A percentile compares a stretch with the other conserved stretches of the same genome.
Evolutionary conservation across 1,140 invertebrate species (phyloP).

Genomic region (Tetramorium simillimum): DNA sequence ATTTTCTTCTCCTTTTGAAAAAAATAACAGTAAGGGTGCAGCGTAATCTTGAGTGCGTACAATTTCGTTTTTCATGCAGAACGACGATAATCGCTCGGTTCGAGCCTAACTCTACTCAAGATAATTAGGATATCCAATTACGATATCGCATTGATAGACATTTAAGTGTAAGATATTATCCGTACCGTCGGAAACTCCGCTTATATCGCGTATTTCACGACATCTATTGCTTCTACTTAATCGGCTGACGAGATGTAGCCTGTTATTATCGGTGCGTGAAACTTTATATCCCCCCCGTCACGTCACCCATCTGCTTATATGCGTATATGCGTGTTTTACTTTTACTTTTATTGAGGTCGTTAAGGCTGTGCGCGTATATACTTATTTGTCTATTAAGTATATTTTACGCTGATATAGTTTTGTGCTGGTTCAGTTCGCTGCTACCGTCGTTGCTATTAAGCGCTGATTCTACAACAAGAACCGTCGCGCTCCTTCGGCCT

Average conservation of each 20-base stretch:
- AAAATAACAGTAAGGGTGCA: conserved; percentile 60
- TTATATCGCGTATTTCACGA: conserved; percentile 10
- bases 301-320: conserved; percentile 35
- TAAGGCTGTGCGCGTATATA: conserved; percentile 67
- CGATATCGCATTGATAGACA: conserved; percentile 65
- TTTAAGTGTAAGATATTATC: conserved; percentile 67
- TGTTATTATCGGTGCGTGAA: conserved; percentile 46
- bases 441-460: conserved; percentile 62
- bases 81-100: conserved; percentile 69
- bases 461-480: conserved; percentile 16
- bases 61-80: conserved; percentile 74
- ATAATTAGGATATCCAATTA: conserved; percentile 64
- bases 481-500: not conserved
- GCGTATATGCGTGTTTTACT: conserved; percentile 16
- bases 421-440: conserved; percentile 57
- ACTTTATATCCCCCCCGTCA: not conserved
- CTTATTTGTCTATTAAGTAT: conserved; percentile 63
- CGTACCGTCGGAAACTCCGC: conserved; percentile 41
- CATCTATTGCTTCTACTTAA: conserved; percentile 49
- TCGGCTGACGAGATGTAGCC: conserved; percentile 26
- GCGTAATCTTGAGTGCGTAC: conserved; percentile 74
- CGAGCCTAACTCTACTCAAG: conserved; percentile 69
- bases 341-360: conserved; percentile 53
- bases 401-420: conserved; percentile 62
- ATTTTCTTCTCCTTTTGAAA: conserved; percentile 11